Conservation (phyloP, 2,797 vertebrate genomes). For the Odontamblyopus lacepedii region DNA sequence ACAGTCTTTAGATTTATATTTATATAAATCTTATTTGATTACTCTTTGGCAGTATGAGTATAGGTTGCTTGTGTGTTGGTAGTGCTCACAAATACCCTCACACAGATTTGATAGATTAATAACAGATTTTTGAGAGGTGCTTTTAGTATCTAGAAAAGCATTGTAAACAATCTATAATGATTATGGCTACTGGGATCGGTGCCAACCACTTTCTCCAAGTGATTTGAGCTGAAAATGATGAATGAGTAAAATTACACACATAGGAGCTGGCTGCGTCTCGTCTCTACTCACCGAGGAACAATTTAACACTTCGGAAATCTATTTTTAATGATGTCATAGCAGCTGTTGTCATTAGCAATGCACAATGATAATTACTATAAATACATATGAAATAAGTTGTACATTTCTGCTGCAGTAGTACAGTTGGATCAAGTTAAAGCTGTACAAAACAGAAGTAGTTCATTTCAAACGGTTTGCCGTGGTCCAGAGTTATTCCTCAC, state of each 20-base stretch:
- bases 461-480: no score
- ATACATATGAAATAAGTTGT: neutral
- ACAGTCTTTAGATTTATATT: no score
- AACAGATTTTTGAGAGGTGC: neutral
- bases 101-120: neutral
- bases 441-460: no score
- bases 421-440: neutral
- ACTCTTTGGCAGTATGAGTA: neutral
- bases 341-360: constrained; percentile 6
- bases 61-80: neutral
- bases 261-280: neutral
- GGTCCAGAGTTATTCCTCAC: no score
- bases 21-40: no score
- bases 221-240: neutral
- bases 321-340: constrained; percentile 4
- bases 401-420: neutral
- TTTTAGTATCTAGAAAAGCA: neutral
- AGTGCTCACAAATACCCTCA: neutral
- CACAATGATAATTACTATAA: neutral
- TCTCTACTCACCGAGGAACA: neutral
- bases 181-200: neutral
- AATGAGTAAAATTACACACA: neutral
- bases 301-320: neutral
- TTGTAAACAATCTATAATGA: neutral
- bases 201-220: neutral